Evolutionary conservation across 2,797 vertebrate genomes (phyloP).

Genomic region (Cygnus olor): DNA sequence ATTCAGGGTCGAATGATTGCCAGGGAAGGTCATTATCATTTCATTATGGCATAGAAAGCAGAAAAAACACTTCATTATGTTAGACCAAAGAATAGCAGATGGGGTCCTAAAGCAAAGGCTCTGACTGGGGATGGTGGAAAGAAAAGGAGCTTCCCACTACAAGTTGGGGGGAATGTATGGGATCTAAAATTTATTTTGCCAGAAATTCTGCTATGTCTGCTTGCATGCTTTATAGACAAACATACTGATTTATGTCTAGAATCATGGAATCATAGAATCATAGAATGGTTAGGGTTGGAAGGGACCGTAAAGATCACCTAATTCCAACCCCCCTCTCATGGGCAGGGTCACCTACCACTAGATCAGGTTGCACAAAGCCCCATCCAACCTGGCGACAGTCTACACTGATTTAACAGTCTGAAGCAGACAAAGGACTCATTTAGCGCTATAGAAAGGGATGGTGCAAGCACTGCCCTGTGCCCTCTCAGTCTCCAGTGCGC

Average conservation of each 20-base stretch:
- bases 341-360: too few species aligned
- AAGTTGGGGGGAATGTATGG: background rate
- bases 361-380: too few species aligned
- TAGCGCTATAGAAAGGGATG: background rate
- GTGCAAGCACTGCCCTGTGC: background rate
- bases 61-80: conserved; percentile 70
- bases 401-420: background rate
- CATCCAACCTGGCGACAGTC: too few species aligned
- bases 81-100: conserved; percentile 70
- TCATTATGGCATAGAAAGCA: conserved; percentile 72
- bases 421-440: background rate
- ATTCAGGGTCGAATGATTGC: conserved; percentile 63
- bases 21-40: conserved; percentile 71
- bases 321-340: too few species aligned
- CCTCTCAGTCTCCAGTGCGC: background rate
- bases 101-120: conserved; percentile 66
- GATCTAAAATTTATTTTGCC: conserved; percentile 23
- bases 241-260: conserved; percentile 17
- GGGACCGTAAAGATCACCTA: too few species aligned
- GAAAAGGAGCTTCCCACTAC: conserved; percentile 34
- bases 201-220: conserved; percentile 57
- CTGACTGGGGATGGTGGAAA: conserved; percentile 51
- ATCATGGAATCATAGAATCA: too few species aligned
- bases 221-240: conserved; percentile 34
- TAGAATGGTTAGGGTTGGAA: too few species aligned